Evolutionary conservation across 2,888 invertebrate species (phyloP).

Genomic region (Drosophila sordidula): DNA sequence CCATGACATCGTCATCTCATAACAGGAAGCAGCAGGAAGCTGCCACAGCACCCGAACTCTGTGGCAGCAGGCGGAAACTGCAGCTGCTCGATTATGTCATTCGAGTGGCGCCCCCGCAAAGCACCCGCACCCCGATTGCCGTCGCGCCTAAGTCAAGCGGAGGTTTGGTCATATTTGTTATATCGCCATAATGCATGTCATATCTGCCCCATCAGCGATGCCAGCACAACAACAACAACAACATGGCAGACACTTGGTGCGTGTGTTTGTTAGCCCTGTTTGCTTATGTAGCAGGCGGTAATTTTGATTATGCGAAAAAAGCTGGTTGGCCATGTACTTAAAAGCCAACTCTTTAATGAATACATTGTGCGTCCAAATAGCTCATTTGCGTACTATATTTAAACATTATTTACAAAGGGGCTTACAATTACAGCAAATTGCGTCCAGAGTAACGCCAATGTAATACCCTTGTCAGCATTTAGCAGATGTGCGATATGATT

Average conservation of each 20-base stretch:
- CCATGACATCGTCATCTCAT: slow-evolving; percentile 54
- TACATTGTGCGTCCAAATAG: background rate
- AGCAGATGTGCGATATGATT: too few relatives aligned
- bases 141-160: background rate
- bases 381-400: background rate
- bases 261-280: slow-evolving; percentile 23
- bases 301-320: slow-evolving; percentile 20
- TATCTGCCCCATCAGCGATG: slow-evolving; percentile 64
- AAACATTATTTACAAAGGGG: background rate
- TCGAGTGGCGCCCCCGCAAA: slow-evolving; percentile 29
- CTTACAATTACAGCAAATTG: background rate
- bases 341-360: slow-evolving; percentile 10
- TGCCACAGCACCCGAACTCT: slow-evolving; percentile 27
- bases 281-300: slow-evolving; percentile 20
- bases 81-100: slow-evolving; percentile 76
- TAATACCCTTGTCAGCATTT: background rate
- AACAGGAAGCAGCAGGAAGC: slow-evolving; percentile 51
- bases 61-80: slow-evolving; percentile 60
- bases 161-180: slow-evolving; percentile 54
- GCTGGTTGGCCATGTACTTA: background rate
- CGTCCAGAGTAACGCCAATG: background rate
- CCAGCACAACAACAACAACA: slow-evolving; percentile 16
- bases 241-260: slow-evolving; percentile 18
- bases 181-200: slow-evolving; percentile 72
- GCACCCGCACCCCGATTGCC: slow-evolving; percentile 14